A percentile compares a stretch with the other conserved stretches of the same genome.
These are phyloP conservation scores for Acronicta psi DNA, from an alignment of 2,888 invertebrate species.

Conservation along the genomic window DNA sequence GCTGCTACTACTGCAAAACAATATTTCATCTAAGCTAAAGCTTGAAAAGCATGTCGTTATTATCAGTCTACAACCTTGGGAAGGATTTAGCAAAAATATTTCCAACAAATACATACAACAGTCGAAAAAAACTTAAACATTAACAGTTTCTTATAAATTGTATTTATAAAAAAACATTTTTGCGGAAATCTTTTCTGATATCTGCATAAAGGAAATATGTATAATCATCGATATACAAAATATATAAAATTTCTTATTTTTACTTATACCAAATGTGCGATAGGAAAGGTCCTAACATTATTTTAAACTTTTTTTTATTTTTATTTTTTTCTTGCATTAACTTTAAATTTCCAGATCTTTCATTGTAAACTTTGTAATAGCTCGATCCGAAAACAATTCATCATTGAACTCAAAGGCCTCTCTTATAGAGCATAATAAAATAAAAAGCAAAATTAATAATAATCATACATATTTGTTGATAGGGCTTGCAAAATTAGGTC, in stretches of 20 bases:
- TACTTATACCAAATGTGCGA: conserved; percentile 65
- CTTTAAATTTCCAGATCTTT: conserved; percentile 71
- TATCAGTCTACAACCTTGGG: conserved; percentile 64
- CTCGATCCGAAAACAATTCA: conserved; percentile 57
- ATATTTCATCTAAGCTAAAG: background rate
- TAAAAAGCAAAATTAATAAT: conserved; percentile 72
- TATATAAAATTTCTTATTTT: conserved; percentile 59
- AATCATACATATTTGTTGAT: conserved; percentile 79
- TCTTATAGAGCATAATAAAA: conserved; percentile 68
- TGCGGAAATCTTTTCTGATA: conserved; percentile 74
- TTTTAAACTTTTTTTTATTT: conserved; percentile 55
- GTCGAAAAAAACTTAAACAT: conserved; percentile 56
- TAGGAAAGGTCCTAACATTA: conserved; percentile 64
- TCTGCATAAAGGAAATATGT: conserved; percentile 68
- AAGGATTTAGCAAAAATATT: conserved; percentile 69
- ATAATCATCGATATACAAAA: conserved; percentile 64
- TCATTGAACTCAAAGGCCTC: conserved; percentile 63
- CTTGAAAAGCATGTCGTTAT: conserved; percentile 16
- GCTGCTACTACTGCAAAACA: background rate
- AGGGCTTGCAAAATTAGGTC: background rate
- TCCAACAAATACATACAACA: conserved; percentile 62
- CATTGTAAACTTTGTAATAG: conserved; percentile 55
- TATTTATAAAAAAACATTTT: conserved; percentile 67
- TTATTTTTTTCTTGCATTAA: conserved; percentile 60
- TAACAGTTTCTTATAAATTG: conserved; percentile 56